These are phyloP conservation scores for Aphyosemion australe DNA, from an alignment of 2,113 vertebrate genomes.

Conservation along the genomic window DNA sequence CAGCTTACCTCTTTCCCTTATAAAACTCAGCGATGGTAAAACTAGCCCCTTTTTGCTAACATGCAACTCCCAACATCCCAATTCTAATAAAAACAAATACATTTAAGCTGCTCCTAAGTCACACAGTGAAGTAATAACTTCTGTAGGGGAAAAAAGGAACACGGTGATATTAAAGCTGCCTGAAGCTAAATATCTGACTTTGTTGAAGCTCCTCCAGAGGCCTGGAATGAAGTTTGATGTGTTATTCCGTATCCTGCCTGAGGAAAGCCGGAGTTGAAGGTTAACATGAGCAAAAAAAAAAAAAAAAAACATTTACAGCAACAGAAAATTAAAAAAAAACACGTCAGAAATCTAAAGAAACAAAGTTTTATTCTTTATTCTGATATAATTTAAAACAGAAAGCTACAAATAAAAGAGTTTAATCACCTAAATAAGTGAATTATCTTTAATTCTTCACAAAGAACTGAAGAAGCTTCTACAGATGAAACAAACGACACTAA, in stretches of 20 bases:
- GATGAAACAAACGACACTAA: too few relatives aligned
- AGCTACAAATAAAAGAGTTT: conserved; percentile 21
- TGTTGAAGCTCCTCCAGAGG: conserved; percentile 28
- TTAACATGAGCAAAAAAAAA: background rate
- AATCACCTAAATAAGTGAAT: conserved; percentile 26
- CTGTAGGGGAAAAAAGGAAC: conserved; percentile 23
- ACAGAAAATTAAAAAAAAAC: background rate
- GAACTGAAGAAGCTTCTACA: too few relatives aligned
- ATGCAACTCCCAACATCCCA: background rate
- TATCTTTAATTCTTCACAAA: too few relatives aligned
- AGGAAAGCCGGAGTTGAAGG: conserved; percentile 1
- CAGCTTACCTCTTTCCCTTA: conserved; percentile 45
- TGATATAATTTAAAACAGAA: conserved; percentile 32
- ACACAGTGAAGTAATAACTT: conserved; percentile 33
- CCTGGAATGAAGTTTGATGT: background rate
- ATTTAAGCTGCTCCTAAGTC: background rate
- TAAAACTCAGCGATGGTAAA: conserved; percentile 30
- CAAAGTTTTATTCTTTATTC: conserved; percentile 37
- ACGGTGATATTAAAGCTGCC: conserved; percentile 27
- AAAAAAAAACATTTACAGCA: too few relatives aligned
- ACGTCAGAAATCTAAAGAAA: background rate
- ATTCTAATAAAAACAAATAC: background rate
- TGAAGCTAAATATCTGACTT: conserved; percentile 31
- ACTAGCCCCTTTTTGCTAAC: conserved; percentile 7
- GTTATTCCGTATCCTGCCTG: background rate